Evolutionary conservation across 2,797 vertebrate species (phyloP).

Genomic region (Labroides dimidiatus): DNA sequence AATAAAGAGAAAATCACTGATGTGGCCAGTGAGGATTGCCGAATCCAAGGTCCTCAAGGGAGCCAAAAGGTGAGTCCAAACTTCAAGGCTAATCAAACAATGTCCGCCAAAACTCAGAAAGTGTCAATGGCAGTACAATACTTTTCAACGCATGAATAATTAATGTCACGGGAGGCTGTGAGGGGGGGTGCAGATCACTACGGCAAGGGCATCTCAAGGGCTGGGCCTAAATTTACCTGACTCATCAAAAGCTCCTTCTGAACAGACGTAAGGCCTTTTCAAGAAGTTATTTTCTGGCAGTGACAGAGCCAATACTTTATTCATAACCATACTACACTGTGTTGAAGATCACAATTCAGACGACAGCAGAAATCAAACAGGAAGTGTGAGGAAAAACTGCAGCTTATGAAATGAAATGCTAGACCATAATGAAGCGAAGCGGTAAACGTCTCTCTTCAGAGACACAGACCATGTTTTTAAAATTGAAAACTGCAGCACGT

Average conservation of each 20-base stretch:
- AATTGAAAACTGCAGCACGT: too few species aligned
- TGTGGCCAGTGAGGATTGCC: conserved; percentile 15
- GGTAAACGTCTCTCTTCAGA: too few species aligned
- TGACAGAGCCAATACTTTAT: background rate
- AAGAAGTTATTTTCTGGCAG: background rate
- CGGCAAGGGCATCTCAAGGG: conserved; percentile 64
- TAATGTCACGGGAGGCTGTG: conserved; percentile 52
- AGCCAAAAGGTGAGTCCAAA: conserved; percentile 49
- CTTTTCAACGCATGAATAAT: conserved; percentile 67
- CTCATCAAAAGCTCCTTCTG: conserved; percentile 28
- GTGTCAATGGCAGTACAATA: conserved; percentile 68
- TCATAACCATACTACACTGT: too few species aligned
- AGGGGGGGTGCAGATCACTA: conserved; percentile 58
- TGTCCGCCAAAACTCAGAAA: conserved; percentile 57
- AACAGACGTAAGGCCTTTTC: background rate
- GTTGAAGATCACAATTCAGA: too few species aligned
- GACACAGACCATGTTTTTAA: too few species aligned
- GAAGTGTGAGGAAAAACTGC: too few species aligned
- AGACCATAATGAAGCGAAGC: too few species aligned
- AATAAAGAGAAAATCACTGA: conserved; percentile 17
- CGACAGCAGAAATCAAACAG: too few species aligned
- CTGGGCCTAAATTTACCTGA: conserved; percentile 40
- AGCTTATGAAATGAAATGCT: too few species aligned
- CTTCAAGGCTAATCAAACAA: conserved; percentile 55
- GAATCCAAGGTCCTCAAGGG: conserved; percentile 28